A percentile compares a stretch with the other conserved stretches of the same genome.
phyloP scores from a whole-genome alignment of 2,888 invertebrate species.

The Drosophila tripunctata region DNA sequence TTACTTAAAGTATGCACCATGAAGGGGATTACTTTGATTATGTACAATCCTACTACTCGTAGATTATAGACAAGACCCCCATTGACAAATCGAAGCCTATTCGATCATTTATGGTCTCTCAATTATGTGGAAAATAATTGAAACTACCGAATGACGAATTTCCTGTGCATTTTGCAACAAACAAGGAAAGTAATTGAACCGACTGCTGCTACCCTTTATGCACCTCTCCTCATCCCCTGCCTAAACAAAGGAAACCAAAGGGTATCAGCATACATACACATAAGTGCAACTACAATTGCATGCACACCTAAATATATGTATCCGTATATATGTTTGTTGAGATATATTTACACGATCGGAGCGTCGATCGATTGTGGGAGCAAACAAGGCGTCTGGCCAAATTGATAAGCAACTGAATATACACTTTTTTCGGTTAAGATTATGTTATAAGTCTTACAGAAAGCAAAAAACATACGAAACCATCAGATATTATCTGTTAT shows the following conservation, averaged over 20 bases:
- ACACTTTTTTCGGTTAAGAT: conserved; percentile 25
- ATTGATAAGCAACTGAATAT: conserved; percentile 46
- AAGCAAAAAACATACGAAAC: conserved; percentile 20
- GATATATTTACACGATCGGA: conserved; percentile 22
- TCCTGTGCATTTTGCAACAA: conserved; percentile 56
- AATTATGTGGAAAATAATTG: conserved; percentile 50
- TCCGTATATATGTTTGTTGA: conserved; percentile 21
- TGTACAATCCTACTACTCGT: background rate
- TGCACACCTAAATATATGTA: background rate
- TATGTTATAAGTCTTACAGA: conserved; percentile 32
- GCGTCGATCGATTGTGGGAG: conserved; percentile 53
- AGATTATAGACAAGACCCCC: conserved; percentile 13
- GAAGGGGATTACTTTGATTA: background rate
- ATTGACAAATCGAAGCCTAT: background rate
- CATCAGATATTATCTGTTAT: conserved; percentile 49
- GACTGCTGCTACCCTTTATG: background rate
- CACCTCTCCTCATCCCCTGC: background rate
- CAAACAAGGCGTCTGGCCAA: conserved; percentile 44
- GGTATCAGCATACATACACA: conserved; percentile 20
- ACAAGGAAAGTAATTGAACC: conserved; percentile 50
- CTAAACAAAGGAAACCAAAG: conserved; percentile 24
- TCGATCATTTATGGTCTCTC: conserved; percentile 19
- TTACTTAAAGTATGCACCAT: conserved; percentile 11
- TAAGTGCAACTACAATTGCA: conserved; percentile 21
- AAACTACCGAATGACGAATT: conserved; percentile 28